A percentile compares a stretch with the other conserved stretches of the same genome.
Evolutionary conservation across 1,140 invertebrate genomes (phyloP).

Genomic region (Aphelenchoides avenae): DNA sequence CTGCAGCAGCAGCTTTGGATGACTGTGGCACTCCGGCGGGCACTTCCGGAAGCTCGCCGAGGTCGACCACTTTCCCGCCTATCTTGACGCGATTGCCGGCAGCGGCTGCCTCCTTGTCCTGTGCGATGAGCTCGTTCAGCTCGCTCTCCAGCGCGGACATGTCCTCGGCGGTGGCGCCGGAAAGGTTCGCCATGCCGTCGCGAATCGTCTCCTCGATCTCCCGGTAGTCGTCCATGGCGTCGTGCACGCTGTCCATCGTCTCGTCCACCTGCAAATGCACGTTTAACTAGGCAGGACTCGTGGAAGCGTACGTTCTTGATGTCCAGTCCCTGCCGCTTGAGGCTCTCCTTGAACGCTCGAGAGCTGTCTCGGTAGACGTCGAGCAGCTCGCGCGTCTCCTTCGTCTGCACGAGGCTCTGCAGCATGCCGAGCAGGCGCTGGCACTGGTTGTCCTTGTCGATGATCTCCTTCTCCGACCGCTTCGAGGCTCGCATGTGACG

Average conservation of each 20-base stretch:
- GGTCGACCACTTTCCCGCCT: constrained; percentile 33
- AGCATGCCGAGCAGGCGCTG: constrained; percentile 45
- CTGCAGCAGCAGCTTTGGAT: not conserved
- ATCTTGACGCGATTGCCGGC: constrained; percentile 26
- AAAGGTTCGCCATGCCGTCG: constrained; percentile 30
- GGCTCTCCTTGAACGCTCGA: constrained; percentile 49
- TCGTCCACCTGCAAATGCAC: constrained; percentile 35
- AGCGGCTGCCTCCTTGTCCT: constrained; percentile 15
- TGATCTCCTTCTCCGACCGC: constrained; percentile 52
- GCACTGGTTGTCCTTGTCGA: constrained; percentile 55
- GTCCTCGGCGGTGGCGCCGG: not conserved
- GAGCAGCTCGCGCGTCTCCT: constrained; percentile 53
- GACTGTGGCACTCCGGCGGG: constrained; percentile 10
- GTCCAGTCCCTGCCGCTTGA: constrained; percentile 47
- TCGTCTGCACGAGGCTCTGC: constrained; percentile 46
- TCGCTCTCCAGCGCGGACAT: constrained; percentile 36
- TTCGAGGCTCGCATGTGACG: constrained; percentile 45
- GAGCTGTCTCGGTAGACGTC: constrained; percentile 51
- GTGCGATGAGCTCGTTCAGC: constrained; percentile 37
- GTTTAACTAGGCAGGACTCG: not conserved
- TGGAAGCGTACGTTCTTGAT: constrained; percentile 41
- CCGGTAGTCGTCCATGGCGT: constrained; percentile 48
- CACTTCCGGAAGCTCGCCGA: constrained; percentile 38
- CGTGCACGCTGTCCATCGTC: constrained; percentile 50
- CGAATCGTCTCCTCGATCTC: constrained; percentile 51